A percentile compares a stretch with the other conserved stretches of the same genome.
Conservation (phyloP, 2,797 vertebrate species). For the Mareca penelope region DNA sequence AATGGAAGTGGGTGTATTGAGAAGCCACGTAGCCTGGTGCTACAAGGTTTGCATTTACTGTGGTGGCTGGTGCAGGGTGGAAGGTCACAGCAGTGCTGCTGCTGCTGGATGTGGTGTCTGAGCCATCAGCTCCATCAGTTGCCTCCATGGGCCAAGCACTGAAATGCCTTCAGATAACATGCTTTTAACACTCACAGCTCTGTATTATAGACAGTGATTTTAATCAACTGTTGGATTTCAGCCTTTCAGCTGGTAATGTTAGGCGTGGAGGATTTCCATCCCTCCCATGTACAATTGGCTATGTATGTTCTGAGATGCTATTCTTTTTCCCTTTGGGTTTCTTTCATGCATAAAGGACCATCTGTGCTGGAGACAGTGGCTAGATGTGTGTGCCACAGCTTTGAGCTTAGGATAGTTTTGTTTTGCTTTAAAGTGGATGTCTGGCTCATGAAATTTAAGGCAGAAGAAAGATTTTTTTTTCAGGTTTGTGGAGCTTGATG, state of each 20-base stretch:
- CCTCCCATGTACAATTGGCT: not conserved
- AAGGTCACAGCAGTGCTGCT: not conserved
- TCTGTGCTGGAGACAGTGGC: not conserved
- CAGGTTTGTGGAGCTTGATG: not conserved
- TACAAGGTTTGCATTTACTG: not conserved
- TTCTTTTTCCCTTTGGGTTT: not conserved
- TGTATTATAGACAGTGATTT: not conserved
- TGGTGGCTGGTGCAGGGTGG: not conserved
- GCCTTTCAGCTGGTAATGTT: not conserved
- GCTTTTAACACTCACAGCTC: not conserved
- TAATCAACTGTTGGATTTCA: not conserved
- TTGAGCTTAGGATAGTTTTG: not conserved
- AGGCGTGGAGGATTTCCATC: not conserved
- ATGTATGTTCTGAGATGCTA: not conserved
- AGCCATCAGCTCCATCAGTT: not conserved
- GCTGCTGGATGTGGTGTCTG: not conserved
- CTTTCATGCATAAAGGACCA: not conserved
- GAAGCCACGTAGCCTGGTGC: not conserved
- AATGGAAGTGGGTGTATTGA: not conserved
- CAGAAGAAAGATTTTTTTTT: not conserved
- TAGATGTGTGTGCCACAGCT: not conserved
- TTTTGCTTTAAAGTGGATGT: not conserved
- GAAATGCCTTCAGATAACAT: not conserved
- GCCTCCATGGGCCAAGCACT: fast-evolving
- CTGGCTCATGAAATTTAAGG: not conserved